phyloP scores from a whole-genome alignment of 2,888 invertebrate species.

The Archips crataeganus region DNA sequence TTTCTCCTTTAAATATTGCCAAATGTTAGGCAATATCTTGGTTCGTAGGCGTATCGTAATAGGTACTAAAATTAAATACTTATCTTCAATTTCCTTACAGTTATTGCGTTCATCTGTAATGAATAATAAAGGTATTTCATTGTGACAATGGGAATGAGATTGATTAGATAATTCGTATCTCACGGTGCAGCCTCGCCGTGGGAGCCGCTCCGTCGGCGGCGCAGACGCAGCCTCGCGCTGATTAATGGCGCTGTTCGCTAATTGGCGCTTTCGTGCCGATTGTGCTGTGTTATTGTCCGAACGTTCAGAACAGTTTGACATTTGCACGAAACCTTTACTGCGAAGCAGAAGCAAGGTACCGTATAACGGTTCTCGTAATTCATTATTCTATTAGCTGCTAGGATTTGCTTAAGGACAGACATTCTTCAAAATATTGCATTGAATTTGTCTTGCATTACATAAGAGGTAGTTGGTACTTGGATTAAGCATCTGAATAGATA shows the following conservation, averaged over 20 bases:
- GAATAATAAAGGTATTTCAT: conserved; percentile 26
- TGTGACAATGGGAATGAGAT: conserved; percentile 34
- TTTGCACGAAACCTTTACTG: not conserved
- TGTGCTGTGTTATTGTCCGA: not conserved
- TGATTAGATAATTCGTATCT: conserved; percentile 26
- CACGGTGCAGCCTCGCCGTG: conserved; percentile 20
- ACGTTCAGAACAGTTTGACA: not conserved
- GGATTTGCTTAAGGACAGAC: conserved; percentile 14
- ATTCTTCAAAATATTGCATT: not conserved
- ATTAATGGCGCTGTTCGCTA: conserved; percentile 14
- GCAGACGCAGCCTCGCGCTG: conserved; percentile 2
- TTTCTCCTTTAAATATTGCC: no score
- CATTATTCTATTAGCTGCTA: not conserved
- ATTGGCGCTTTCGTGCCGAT: not conserved
- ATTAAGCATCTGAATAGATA: conserved; percentile 60
- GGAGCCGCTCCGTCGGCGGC: conserved; percentile 6
- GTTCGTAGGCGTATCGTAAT: no score
- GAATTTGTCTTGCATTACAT: conserved; percentile 45
- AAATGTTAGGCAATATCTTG: not conserved
- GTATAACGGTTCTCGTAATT: not conserved
- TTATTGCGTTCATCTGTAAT: conserved; percentile 17
- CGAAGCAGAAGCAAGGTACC: not conserved
- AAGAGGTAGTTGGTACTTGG: conserved; percentile 45
- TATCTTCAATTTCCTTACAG: conserved; percentile 1
- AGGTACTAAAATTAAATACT: conserved; percentile 9